A percentile compares a stretch with the other conserved stretches of the same genome.
phyloP scores from a whole-genome alignment of 2,888 invertebrate genomes.

The Parapristionchus giblindavisi region DNA sequence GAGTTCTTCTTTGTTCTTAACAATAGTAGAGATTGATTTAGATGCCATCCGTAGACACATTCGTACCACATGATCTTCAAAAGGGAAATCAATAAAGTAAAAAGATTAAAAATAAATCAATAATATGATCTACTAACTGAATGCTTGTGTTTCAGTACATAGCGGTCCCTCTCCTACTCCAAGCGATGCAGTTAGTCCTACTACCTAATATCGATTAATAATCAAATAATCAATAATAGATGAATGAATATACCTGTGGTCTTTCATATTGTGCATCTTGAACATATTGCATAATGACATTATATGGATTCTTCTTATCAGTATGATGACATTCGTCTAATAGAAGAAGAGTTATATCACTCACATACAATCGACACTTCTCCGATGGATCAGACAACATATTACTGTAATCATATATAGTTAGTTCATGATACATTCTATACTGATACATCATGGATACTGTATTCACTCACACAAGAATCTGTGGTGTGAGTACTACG shows the following conservation, averaged over 20 bases:
- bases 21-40: conserved; percentile 1
- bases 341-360: conserved; percentile 26
- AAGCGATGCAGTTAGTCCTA: conserved; percentile 30
- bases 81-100: not conserved
- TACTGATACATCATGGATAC: not conserved
- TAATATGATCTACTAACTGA: conserved; percentile 19
- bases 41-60: conserved; percentile 24
- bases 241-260: conserved; percentile 23
- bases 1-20: conserved; percentile 5
- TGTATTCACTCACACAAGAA: conserved; percentile 29
- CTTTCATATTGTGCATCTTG: not conserved
- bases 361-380: not conserved
- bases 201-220: not conserved
- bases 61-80: conserved; percentile 8
- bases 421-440: not conserved
- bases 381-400: not conserved
- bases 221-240: not conserved
- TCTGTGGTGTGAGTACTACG: conserved; percentile 35
- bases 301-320: conserved; percentile 37
- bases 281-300: conserved; percentile 33
- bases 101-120: too few species aligned
- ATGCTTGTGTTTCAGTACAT: conserved; percentile 1
- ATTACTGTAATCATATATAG: conserved; percentile 7
- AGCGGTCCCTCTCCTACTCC: conserved; percentile 18
- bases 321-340: conserved; percentile 38